Evolutionary conservation across 2,797 vertebrate species (phyloP).

Genomic region (Balearica regulorum): DNA sequence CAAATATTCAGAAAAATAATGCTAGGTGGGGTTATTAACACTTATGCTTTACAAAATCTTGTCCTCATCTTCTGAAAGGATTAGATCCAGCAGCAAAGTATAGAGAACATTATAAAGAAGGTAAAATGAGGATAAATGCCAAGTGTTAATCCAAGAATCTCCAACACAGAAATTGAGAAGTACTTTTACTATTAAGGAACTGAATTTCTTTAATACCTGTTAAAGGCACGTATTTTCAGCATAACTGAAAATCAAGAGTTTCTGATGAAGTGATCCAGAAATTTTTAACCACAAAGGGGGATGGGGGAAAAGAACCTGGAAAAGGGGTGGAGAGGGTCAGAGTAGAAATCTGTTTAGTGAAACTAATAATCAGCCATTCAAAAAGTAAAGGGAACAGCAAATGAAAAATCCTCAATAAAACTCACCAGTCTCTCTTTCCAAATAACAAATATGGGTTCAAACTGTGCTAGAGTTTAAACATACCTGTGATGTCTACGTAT

Average conservation of each 20-base stretch:
- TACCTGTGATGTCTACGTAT: constrained; percentile 95
- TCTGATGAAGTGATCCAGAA: neutral
- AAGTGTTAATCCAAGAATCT: neutral
- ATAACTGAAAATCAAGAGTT: neutral
- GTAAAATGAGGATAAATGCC: neutral
- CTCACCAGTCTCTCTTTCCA: neutral
- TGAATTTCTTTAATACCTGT: neutral
- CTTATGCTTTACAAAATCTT: neutral
- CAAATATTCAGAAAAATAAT: neutral
- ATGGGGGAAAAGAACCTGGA: rapidly evolving
- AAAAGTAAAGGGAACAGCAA: neutral
- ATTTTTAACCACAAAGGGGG: neutral
- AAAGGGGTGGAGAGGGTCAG: neutral
- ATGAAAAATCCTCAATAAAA: neutral
- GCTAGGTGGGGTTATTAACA: neutral
- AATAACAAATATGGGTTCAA: neutral
- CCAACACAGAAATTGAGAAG: neutral
- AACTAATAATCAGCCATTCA: neutral
- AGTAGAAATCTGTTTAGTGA: neutral
- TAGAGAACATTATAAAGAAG: neutral
- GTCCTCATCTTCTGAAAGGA: neutral
- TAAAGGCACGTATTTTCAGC: neutral
- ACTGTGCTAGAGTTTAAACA: neutral
- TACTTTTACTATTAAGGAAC: neutral
- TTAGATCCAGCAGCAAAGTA: neutral